These are phyloP conservation scores for Lordiphosa stackelbergi DNA, from an alignment of 1,140 invertebrate species.

Conservation along the genomic window DNA sequence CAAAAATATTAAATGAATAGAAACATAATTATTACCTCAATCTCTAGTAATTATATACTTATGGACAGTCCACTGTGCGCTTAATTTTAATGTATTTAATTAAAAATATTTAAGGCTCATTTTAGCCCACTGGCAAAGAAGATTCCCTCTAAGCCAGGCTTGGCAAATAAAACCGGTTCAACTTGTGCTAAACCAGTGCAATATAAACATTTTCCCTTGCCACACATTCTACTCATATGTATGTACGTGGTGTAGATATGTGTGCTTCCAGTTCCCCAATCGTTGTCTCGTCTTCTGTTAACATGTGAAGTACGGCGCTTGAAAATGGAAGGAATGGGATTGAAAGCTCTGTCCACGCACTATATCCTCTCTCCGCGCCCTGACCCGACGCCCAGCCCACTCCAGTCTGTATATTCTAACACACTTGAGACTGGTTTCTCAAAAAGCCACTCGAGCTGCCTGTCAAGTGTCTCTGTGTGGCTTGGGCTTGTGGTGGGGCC, in stretches of 20 bases:
- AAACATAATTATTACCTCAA: no score
- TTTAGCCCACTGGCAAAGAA: neutral
- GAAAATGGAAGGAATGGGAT: conserved; percentile 33
- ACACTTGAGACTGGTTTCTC: conserved; percentile 71
- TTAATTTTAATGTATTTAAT: conserved; percentile 59
- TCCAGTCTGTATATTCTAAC: conserved; percentile 59
- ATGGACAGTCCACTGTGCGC: neutral
- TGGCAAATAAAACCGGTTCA: conserved; percentile 56
- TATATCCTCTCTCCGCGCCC: conserved; percentile 12
- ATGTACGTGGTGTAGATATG: conserved; percentile 11
- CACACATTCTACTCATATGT: conserved; percentile 26
- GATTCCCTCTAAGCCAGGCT: conserved; percentile 15
- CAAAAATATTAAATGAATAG: no score
- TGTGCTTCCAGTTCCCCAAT: conserved; percentile 32
- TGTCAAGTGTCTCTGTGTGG: conserved; percentile 61
- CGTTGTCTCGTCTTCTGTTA: conserved; percentile 18
- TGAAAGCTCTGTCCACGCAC: conserved; percentile 27
- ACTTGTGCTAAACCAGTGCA: conserved; percentile 27
- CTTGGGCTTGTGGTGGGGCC: conserved; percentile 21
- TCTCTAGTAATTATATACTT: no score
- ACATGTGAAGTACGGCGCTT: conserved; percentile 65
- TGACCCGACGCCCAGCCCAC: conserved; percentile 32
- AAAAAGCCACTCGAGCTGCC: conserved; percentile 70
- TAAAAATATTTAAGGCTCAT: conserved; percentile 42
- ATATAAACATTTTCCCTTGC: conserved; percentile 38